phyloP scores from a whole-genome alignment of 2,888 invertebrate species.

The Hypolimnas misippus region DNA sequence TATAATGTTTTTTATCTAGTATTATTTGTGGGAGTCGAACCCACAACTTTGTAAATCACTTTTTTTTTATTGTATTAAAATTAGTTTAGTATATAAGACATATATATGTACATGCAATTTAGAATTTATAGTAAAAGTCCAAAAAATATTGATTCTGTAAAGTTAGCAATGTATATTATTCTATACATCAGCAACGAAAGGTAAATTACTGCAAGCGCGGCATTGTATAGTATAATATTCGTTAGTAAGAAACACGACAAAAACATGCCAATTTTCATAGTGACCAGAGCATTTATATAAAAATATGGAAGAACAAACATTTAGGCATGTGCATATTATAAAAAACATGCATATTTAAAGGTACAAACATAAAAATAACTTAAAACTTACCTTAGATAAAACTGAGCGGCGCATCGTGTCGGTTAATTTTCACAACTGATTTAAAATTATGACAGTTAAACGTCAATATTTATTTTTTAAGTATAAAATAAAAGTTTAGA shows the following conservation, averaged over 20 bases:
- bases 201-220: constrained; percentile 33
- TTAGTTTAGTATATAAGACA: background rate
- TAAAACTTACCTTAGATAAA: constrained; percentile 29
- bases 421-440: too few species aligned
- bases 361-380: constrained; percentile 24
- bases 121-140: constrained; percentile 19
- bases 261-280: constrained; percentile 29
- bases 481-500: too few species aligned
- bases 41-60: too few species aligned
- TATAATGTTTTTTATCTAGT: too few species aligned
- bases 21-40: too few species aligned
- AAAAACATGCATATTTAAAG: constrained; percentile 18
- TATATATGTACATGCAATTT: constrained; percentile 3
- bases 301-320: too few species aligned
- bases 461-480: too few species aligned
- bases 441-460: too few species aligned
- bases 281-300: constrained; percentile 5
- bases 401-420: too few species aligned
- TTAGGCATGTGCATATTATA: constrained; percentile 1
- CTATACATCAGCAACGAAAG: constrained; percentile 25
- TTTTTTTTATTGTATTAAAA: background rate
- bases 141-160: constrained; percentile 24
- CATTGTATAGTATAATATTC: constrained; percentile 32
- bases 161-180: constrained; percentile 12
- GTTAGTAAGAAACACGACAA: constrained; percentile 32